phyloP scores from a whole-genome alignment of 2,888 invertebrate species.

The Dryadula phaetusa region DNA sequence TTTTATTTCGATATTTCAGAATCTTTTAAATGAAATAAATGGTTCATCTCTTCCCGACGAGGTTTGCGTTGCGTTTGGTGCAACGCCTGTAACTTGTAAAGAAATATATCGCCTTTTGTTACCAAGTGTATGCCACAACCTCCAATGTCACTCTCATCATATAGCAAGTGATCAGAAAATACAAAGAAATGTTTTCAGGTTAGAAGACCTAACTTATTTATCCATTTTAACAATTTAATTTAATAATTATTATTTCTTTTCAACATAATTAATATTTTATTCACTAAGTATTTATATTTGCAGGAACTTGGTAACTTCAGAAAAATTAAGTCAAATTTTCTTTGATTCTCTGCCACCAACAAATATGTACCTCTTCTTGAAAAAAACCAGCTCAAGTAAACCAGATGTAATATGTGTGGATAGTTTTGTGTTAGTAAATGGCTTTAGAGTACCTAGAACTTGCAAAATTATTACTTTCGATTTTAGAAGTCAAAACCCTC shows the following conservation, averaged over 20 bases:
- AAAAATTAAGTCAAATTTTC: constrained; percentile 70
- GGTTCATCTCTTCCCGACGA: constrained; percentile 70
- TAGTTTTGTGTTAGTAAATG: constrained; percentile 66
- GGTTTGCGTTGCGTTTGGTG: constrained; percentile 73
- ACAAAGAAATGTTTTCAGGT: constrained; percentile 73
- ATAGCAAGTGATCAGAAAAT: constrained; percentile 76
- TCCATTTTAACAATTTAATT: neutral
- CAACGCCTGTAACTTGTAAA: constrained; percentile 70
- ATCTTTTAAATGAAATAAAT: constrained; percentile 70
- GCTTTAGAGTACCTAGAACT: constrained; percentile 68
- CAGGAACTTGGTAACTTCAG: constrained; percentile 78
- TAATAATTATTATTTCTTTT: neutral
- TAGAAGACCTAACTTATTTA: constrained; percentile 38
- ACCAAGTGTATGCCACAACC: constrained; percentile 68
- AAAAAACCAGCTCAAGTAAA: constrained; percentile 59
- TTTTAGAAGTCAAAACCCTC: constrained; percentile 58
- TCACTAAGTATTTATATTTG: constrained; percentile 7
- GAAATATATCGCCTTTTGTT: constrained; percentile 74
- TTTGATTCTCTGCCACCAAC: constrained; percentile 71
- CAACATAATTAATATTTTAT: neutral
- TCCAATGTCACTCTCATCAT: constrained; percentile 69
- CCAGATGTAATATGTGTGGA: constrained; percentile 60
- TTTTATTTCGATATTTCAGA: constrained; percentile 55
- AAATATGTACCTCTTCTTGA: constrained; percentile 79
- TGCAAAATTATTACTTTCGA: constrained; percentile 69